These are phyloP conservation scores for Cyclura pinguis DNA, from an alignment of 2,797 vertebrate species.

Conservation along the genomic window DNA sequence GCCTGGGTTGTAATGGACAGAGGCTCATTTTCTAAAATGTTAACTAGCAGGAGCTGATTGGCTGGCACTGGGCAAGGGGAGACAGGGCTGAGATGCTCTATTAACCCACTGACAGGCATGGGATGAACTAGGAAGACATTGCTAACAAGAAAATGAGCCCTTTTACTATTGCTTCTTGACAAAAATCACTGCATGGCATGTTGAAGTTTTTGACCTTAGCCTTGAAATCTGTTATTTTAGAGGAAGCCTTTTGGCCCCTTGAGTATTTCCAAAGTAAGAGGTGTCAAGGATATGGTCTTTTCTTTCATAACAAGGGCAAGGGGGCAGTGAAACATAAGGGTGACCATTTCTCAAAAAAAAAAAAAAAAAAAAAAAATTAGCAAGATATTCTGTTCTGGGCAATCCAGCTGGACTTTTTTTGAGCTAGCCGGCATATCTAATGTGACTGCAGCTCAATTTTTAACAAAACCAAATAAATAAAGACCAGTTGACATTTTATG, in stretches of 20 bases:
- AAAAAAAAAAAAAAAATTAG: slow-evolving; percentile 22
- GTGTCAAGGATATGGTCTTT: slow-evolving; percentile 1
- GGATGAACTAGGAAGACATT: slow-evolving; percentile 3
- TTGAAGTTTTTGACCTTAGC: slow-evolving; percentile 23
- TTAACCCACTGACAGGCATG: not conserved
- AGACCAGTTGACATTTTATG: not conserved
- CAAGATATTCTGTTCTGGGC: not conserved
- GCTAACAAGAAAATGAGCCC: slow-evolving; percentile 26
- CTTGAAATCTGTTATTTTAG: slow-evolving; percentile 12
- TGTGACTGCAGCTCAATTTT: not conserved
- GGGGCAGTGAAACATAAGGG: not conserved
- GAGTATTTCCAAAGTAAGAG: not conserved
- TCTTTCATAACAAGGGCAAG: slow-evolving; percentile 5
- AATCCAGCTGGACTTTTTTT: not conserved
- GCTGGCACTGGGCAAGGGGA: slow-evolving; percentile 5
- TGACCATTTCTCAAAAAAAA: not conserved
- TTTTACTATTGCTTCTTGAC: slow-evolving; percentile 11
- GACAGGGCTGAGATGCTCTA: not conserved
- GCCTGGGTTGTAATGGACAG: slow-evolving; percentile 65
- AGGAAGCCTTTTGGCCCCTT: not conserved
- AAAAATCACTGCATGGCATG: slow-evolving; percentile 4
- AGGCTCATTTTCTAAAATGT: slow-evolving; percentile 53
- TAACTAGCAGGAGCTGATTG: slow-evolving; percentile 45
- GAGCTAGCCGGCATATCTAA: not conserved
- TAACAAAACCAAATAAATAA: not conserved